Evolutionary conservation across 2,113 vertebrate species (phyloP).

Genomic region (Mohoua ochrocephala): DNA sequence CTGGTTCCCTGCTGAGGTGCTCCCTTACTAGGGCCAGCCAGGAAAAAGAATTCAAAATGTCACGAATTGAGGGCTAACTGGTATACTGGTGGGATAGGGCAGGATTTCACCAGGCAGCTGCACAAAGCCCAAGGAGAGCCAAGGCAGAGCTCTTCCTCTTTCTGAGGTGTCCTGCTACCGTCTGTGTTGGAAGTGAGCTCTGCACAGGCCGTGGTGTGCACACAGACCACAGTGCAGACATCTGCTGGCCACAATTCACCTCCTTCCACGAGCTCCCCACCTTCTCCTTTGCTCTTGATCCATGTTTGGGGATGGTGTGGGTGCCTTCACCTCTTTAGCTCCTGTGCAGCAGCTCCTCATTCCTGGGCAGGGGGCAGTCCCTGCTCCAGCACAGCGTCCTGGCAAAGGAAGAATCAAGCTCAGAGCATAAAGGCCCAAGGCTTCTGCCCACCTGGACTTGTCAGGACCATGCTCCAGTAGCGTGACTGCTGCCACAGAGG

Average conservation of each 20-base stretch:
- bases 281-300: background rate
- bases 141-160: background rate
- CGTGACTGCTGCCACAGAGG: rapidly evolving
- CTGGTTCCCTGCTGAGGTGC: constrained; percentile 6
- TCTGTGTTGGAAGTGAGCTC: background rate
- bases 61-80: background rate
- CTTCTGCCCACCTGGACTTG: background rate
- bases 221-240: background rate
- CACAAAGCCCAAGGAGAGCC: background rate
- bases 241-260: background rate
- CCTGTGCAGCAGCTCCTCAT: background rate
- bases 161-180: background rate
- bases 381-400: background rate
- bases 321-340: background rate
- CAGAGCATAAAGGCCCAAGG: background rate
- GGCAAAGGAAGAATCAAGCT: background rate
- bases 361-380: background rate
- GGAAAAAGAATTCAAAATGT: constrained; percentile 2
- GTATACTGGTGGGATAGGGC: background rate
- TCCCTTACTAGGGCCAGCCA: background rate
- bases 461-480: background rate
- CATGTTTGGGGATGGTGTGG: background rate
- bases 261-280: background rate
- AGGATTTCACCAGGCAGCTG: background rate
- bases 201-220: background rate